Evolutionary conservation across 2,888 invertebrate species (phyloP).

Genomic region (Rotaria sp.): DNA sequence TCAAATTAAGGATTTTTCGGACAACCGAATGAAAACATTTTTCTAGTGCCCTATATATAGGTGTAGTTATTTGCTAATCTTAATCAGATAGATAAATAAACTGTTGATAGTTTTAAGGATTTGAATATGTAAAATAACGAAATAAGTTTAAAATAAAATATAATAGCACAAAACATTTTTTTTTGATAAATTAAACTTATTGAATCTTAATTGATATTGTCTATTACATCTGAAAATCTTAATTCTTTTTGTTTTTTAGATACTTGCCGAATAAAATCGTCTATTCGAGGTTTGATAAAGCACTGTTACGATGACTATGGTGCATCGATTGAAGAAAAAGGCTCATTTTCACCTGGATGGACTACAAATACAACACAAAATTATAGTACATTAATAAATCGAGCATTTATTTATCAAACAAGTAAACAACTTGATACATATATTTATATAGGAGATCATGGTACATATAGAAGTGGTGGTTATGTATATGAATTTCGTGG

Average conservation of each 20-base stretch:
- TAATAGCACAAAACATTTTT: too few species aligned
- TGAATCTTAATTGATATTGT: too few species aligned
- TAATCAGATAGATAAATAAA: too few species aligned
- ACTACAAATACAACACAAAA: not conserved
- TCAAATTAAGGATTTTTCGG: too few species aligned
- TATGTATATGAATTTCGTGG: constrained; percentile 55
- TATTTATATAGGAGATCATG: not conserved
- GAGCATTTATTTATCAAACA: not conserved
- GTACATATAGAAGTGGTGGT: constrained; percentile 53
- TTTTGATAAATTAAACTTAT: too few species aligned
- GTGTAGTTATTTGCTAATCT: too few species aligned
- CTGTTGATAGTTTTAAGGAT: too few species aligned
- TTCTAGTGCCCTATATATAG: too few species aligned
- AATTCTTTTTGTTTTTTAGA: not conserved
- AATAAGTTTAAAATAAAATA: too few species aligned
- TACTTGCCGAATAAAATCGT: not conserved
- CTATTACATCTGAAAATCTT: too few species aligned
- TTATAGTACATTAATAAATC: not conserved
- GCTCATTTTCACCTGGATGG: not conserved
- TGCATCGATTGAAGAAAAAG: not conserved
- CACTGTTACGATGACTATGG: not conserved
- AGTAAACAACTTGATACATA: not conserved
- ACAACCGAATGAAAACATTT: too few species aligned
- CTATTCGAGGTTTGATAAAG: not conserved
- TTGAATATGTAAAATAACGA: too few species aligned